Base-by-base conservation (phyloP, 2,888 invertebrate species). In the Balanococcus diminutus region DNA sequence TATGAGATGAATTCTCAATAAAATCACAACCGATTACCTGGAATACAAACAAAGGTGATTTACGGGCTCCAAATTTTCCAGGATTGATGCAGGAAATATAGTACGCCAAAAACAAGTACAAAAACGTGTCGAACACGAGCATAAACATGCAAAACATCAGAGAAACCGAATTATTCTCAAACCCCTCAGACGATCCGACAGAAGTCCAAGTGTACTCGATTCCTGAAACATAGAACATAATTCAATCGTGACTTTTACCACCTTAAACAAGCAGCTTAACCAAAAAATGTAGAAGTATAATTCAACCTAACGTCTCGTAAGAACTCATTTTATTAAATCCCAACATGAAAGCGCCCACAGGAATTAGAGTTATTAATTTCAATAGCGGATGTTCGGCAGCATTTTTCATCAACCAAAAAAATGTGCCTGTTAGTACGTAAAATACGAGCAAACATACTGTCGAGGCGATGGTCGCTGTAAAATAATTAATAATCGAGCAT, bases 71-170 rank as follows among this genome's bases (percentile, higher is more conserved):
- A 19, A 85, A 85, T 75, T 39, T 39, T 0, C 85, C 85, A 22
- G 85, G 85, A 85, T 85, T 85, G 0, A 85, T 79, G 9, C 19
- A 14, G 11, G 31, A 32, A 6, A 85, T 85, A 28, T 85, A 85
- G 2, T 6, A 79, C 0, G 85, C n/a, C 1, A 85, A 25, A 11
- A 85, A 51, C 9, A 46, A 22, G 11, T 85, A 85, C 16, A 85
- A 32, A 11, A 85, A 46, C 14, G 51, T 79, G 14, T 85, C 85
- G n/a, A 85, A 42, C 8, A 85, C 42, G 32, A 85, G 19, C 75
- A 85, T 85, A 3, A 28, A 1, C 42, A 79, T 28, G 16, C 28
- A 39, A 51, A 28, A 75, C 5, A 14, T 28, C n/a, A 79, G 51
- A 8, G 85, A 79, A 36, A 42, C 14, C 14, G 16, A n/a, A 22